Base-by-base conservation (phyloP, 2,113 vertebrate species). In the Piaya cayana region DNA sequence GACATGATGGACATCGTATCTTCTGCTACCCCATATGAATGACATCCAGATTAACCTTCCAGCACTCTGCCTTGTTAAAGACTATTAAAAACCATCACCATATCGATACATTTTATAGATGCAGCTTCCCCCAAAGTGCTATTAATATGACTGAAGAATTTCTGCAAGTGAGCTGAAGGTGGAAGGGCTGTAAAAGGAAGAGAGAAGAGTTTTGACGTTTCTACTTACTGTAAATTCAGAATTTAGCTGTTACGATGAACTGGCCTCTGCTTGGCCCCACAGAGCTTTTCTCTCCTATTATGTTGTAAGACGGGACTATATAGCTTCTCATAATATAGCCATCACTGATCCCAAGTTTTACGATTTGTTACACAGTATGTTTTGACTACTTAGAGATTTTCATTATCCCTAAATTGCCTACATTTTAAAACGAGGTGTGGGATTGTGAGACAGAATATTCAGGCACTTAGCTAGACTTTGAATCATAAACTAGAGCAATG, bases 381-480 rank as follows among this genome's bases (percentile, higher is more conserved):
- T 97, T 84, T 37, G 32, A 81, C 69, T 93, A 10, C 84, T 64
- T 93, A 77, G 16, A 52, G 84, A 60, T 96, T 93, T 91, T 96
- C 67, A 90, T 86, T 90, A 37, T 94, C 95, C 37, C 80, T 75
- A 97, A 93, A 94, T 95, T 95, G 82, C 49, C 69, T 90, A 12
- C 18, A 5, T 95, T 96, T 94, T 82, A 93, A 96, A 97, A 96
- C 5, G 26, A 93, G 64, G 74, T 86, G 95, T 97, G 72, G 90
- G 50, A 27, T 93, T 93, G 79, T 63, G 83, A 82, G 84, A 49
- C 91, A 43, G 42, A 87, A 69, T 83, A 77, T 88, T 94, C 64
- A 96, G 72, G 20, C 82, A 71, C 30, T 96, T 84, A 75, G 53
- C 62, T 94, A 86, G 85, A 49, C 50, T 93, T 97, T 91, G 92